Base-by-base conservation (phyloP, 2,797 vertebrate species). In the Tenualosa ilisha region DNA sequence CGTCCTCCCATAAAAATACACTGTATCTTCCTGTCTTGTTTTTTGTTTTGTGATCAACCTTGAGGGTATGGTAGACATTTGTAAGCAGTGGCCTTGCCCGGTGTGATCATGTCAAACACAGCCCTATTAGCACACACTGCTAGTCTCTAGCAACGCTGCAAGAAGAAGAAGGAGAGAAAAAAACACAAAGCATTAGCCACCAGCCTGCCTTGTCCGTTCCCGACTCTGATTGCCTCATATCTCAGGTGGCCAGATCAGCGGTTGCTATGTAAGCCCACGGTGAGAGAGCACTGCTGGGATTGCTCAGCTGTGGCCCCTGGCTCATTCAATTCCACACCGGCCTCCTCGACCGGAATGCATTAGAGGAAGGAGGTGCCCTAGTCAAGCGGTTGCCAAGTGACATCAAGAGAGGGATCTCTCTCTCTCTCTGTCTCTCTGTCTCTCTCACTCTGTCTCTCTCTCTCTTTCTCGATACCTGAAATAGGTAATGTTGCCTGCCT, bases 361-460 rank as follows among this genome's bases (percentile, higher is more conserved):
- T 91, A 92, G 84, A 82, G 84, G 56, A 50, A 83, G 84, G 84
- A 89, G 88, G 86, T 89, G 91, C 88, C 88, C 61, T 1, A 56
- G 90, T 92, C 88, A 90, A 87, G 91, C 85, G 85, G 91, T 94
- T 93, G 91, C 93, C 92, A 92, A 93, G 94, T 92, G 91, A 93
- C 81, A 2, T 87, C 85, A 85, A 24, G 49, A 81, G 26, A 63
- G 51, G 54, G 65, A 82, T 59, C 22, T n/a, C 26, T 26, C 15
- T 4, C 7, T 46, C 1, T 3, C 46, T 46, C 46, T 46, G 1
- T 46, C 46, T 46, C 46, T 46, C 46, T 46, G 1, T 46, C 46
- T 46, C 46, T 46, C 46, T 46, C 3, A 1, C 46, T 46, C 46
- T 46, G 1, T 46, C 46, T 46, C 46, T 46, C 46, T 46, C 46